Evolutionary conservation across 2,113 vertebrate genomes (phyloP).

Genomic region (Nothocercus nigrocapillus): DNA sequence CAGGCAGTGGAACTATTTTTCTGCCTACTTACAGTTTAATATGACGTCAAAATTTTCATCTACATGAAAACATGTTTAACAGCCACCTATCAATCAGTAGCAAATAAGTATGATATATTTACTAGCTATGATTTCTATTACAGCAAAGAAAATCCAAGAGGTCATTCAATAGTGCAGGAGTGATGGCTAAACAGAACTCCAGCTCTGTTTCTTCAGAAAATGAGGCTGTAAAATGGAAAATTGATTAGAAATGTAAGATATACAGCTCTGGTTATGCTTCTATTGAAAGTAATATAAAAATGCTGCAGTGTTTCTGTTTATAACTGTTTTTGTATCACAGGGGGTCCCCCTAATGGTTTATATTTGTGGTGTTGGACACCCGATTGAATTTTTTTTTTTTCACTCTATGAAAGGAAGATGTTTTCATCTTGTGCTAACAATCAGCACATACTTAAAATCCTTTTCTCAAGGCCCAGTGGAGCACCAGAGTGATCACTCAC

Average conservation of each 20-base stretch:
- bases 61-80: neutral
- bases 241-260: constrained; percentile 55
- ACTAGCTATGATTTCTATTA: neutral
- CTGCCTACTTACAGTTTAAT: constrained; percentile 6
- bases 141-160: constrained; percentile 13
- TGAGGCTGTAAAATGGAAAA: constrained; percentile 45
- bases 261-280: constrained; percentile 8
- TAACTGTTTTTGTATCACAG: constrained; percentile 23
- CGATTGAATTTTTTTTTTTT: neutral
- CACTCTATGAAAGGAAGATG: neutral
- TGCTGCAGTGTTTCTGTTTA: neutral
- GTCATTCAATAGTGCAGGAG: neutral
- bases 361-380: neutral
- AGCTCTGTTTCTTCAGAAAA: neutral
- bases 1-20: neutral
- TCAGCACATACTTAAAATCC: neutral
- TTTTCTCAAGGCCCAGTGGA: neutral
- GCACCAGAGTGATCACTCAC: neutral
- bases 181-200: neutral
- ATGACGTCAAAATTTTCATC: neutral
- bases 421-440: neutral
- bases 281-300: constrained; percentile 28
- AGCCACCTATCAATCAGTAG: constrained; percentile 17
- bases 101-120: neutral
- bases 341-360: constrained; percentile 40